Conservation (phyloP, 2,797 vertebrate genomes). For the Melopsittacus undulatus region DNA sequence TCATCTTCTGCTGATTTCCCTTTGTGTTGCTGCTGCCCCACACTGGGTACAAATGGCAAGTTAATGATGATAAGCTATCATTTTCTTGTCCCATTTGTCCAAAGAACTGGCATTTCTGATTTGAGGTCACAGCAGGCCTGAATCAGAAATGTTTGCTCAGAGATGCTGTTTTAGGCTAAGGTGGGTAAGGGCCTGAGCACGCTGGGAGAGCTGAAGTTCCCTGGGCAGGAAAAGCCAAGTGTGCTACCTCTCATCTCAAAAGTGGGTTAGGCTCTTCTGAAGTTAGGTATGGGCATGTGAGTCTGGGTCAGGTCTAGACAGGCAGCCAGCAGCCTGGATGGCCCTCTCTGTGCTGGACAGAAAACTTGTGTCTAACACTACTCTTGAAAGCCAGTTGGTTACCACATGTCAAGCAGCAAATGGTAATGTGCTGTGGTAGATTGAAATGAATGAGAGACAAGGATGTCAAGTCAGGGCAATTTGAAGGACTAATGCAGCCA, state of each 20-base stretch:
- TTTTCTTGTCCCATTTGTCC: not conserved
- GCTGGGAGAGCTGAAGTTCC: not conserved
- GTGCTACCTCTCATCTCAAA: not conserved
- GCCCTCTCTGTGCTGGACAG: not conserved
- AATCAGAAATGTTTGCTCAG: not conserved
- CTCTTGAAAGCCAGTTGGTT: not conserved
- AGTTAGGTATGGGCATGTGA: not conserved
- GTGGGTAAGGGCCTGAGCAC: not conserved
- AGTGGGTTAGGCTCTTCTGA: not conserved
- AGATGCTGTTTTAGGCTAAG: not conserved
- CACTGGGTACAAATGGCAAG: not conserved
- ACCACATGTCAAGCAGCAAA: not conserved
- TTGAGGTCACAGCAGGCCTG: not conserved
- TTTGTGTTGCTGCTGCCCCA: not conserved
- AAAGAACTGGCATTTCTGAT: not conserved
- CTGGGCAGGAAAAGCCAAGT: not conserved
- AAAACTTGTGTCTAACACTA: not conserved
- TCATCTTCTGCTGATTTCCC: not conserved
- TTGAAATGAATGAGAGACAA: not conserved
- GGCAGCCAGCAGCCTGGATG: not conserved
- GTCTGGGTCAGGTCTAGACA: not conserved
- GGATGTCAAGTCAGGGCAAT: not conserved
- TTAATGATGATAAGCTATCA: accelerated
- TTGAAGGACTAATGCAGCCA: not conserved
- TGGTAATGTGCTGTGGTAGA: not conserved